Evolutionary conservation across 2,113 vertebrate genomes (phyloP).

Genomic region (Carlito syrichta): DNA sequence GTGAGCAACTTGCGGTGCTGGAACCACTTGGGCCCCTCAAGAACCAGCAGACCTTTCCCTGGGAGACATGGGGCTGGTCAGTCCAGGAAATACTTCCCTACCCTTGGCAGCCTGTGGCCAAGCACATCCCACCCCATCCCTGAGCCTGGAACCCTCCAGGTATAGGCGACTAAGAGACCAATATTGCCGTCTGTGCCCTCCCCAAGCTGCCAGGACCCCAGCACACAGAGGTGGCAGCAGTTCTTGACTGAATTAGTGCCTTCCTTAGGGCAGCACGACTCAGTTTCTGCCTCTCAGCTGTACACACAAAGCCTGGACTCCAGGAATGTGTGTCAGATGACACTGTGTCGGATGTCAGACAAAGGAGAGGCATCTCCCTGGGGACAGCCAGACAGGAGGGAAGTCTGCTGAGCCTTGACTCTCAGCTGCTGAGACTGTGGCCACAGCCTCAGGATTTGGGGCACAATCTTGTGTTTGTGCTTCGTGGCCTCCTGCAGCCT

Average conservation of each 20-base stretch:
- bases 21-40: slow-evolving; percentile 88
- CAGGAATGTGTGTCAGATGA: background rate
- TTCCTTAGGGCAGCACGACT: background rate
- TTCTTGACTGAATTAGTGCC: background rate
- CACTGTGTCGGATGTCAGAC: background rate
- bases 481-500: background rate
- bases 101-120: background rate
- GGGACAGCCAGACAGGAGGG: background rate
- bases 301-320: background rate
- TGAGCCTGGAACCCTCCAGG: background rate
- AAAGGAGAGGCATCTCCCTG: background rate
- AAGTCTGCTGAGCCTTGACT: background rate
- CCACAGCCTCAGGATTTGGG: background rate
- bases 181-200: background rate
- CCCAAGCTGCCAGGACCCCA: background rate
- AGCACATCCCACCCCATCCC: background rate
- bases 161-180: background rate
- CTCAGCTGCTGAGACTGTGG: background rate
- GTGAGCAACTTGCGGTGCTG: slow-evolving; percentile 90
- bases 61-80: background rate
- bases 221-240: background rate
- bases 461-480: background rate
- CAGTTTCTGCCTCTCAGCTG: background rate
- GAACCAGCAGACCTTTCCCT: slow-evolving; percentile 89
- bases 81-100: background rate